Conservation (phyloP, 2,888 invertebrate species). For the Tubulanus polymorphus region DNA sequence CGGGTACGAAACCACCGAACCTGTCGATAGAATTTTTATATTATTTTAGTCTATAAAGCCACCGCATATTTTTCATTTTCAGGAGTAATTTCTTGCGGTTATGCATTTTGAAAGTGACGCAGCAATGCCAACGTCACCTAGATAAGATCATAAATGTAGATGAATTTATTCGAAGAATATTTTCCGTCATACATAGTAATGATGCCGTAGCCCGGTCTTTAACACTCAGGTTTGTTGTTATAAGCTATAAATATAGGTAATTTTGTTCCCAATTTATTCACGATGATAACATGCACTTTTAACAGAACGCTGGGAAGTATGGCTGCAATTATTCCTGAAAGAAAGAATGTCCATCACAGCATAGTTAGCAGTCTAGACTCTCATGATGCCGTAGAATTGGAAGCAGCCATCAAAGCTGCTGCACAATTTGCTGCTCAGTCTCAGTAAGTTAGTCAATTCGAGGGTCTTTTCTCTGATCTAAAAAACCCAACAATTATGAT, state of each 20-base stretch:
- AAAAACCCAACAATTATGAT: too few relatives aligned
- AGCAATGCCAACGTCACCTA: constrained; percentile 91
- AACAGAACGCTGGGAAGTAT: constrained; percentile 80
- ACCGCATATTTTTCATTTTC: constrained; percentile 18
- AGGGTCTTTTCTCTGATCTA: too few relatives aligned
- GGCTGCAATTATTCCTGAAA: constrained; percentile 87
- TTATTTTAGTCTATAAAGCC: not conserved
- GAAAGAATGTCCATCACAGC: constrained; percentile 92
- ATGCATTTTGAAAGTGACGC: constrained; percentile 87
- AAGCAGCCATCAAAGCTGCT: constrained; percentile 93
- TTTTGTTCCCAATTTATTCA: not conserved
- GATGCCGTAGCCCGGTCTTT: constrained; percentile 91
- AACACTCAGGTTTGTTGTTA: constrained; percentile 61
- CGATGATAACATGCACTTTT: constrained; percentile 4
- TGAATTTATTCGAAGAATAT: constrained; percentile 84
- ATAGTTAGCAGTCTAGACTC: constrained; percentile 88
- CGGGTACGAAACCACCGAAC: constrained; percentile 56
- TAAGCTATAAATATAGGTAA: not conserved
- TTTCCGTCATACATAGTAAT: constrained; percentile 92
- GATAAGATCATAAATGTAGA: constrained; percentile 93
- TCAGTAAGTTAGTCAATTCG: constrained; percentile 70
- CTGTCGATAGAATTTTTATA: constrained; percentile 3
- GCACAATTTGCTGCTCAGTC: constrained; percentile 92
- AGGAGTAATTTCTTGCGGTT: constrained; percentile 87
- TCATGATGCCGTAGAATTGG: constrained; percentile 90